Evolutionary conservation across 2,888 invertebrate genomes (phyloP).

Genomic region (Plebejus argus): DNA sequence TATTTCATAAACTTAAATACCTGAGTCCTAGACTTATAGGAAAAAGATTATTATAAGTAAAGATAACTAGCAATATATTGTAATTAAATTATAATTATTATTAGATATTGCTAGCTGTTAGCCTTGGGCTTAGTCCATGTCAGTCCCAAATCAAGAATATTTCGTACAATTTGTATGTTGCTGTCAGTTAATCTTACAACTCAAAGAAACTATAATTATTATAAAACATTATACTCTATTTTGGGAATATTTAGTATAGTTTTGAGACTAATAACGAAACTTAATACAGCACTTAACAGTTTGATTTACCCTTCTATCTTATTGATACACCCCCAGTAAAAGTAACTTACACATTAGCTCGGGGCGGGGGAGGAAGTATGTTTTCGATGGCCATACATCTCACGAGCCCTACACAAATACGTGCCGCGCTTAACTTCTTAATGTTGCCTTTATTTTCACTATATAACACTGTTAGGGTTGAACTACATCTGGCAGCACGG

Average conservation of each 20-base stretch:
- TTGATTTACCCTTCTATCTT: background rate
- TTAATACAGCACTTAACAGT: background rate
- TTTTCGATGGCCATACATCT: background rate
- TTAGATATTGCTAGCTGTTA: background rate
- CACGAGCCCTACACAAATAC: constrained; percentile 15
- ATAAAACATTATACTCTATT: no score
- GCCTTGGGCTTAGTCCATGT: background rate
- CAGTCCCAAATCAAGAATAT: background rate
- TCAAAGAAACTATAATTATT: background rate
- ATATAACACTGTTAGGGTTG: no score
- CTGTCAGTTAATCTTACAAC: background rate
- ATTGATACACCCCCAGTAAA: background rate
- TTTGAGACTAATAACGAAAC: background rate
- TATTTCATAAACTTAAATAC: no score
- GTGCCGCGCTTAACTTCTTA: constrained; percentile 1
- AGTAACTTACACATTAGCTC: background rate
- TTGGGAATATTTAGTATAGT: no score
- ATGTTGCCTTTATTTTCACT: background rate
- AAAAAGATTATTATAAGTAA: no score
- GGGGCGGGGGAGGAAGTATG: background rate
- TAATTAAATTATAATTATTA: no score
- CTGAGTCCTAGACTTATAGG: no score
- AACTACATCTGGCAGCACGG: no score
- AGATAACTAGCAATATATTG: no score
- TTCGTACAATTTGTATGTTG: background rate